Base-by-base conservation (phyloP, 2,113 vertebrate species). In the Halichoeres trimaculatus region DNA sequence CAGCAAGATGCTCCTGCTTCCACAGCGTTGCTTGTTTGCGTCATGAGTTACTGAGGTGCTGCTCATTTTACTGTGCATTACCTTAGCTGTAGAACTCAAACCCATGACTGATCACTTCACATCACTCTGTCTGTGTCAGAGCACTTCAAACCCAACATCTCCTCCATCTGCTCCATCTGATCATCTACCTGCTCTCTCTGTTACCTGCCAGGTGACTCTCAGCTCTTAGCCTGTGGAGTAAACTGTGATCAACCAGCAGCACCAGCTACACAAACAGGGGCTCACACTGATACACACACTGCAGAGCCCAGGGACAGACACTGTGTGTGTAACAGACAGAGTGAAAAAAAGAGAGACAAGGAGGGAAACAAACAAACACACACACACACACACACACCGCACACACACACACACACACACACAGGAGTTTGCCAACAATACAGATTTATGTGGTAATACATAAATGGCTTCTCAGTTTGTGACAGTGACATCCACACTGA, bases 401-500 rank as follows among this genome's bases (percentile, higher is more conserved):
- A 36, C 26, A 38, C 24, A 54, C 26, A 58, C n/a, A 55, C 24
- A 23, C n/a, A 52, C 47, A 4, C 24, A 50, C 38, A 68, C 70
- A 35, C n/a, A 58, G 47, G 40, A 11, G 12, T n/a, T 71, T 52
- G 12, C 38, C 78, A 59, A 84, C 63, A 59, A 80, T 70, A 45
- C 81, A 80, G 86, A 89, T 78, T 78, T 73, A 77, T 87, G 68
- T 76, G 83, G 74, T 79, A 79, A 57, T 61, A 64, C 77, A 69
- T n/a, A n/a, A n/a, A 75, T 75, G 70, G 80, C 30, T 24, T 68
- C 62, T 78, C 85, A 83, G 66, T 71, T 67, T 82, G 66, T 90
- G 90, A 90, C 89, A 90, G 78, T 83, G 82, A 81, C 78, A 85
- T 79, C 74, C 74, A 87, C 76, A 84, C 85, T 72, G 81, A 71